Percentiles rank a stretch among this genome's conserved stretches.
Conservation (phyloP, 2,797 vertebrate species). For the Liasis olivaceus region DNA sequence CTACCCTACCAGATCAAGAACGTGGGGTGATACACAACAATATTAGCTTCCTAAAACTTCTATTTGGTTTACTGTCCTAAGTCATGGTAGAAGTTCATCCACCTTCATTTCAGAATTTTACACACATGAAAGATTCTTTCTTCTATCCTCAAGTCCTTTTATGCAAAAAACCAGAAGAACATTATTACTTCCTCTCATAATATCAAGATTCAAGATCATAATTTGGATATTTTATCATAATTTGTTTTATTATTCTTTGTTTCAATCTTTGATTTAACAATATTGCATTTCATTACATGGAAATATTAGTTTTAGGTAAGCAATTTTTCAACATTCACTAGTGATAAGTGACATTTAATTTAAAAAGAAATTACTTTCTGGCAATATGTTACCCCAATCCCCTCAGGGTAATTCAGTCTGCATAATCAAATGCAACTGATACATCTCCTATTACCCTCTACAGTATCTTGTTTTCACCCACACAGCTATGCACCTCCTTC, state of each 20-base stretch:
- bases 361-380: background rate
- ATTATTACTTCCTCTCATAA: background rate
- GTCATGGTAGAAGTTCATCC: background rate
- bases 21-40: background rate
- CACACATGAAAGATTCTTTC: background rate
- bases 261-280: background rate
- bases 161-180: background rate
- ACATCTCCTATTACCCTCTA: background rate
- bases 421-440: too few species aligned
- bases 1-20: background rate
- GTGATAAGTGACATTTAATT: background rate
- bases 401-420: too few species aligned
- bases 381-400: background rate
- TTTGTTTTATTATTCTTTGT: background rate
- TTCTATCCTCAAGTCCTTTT: background rate
- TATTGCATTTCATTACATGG: background rate
- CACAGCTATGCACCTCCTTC: background rate
- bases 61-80: background rate
- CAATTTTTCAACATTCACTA: background rate
- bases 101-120: background rate
- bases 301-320: background rate
- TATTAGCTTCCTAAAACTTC: background rate
- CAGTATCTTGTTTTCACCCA: background rate
- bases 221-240: background rate
- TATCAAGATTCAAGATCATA: background rate